Conservation (phyloP, 2,888 invertebrate genomes). For the Scaptomyza parva region DNA sequence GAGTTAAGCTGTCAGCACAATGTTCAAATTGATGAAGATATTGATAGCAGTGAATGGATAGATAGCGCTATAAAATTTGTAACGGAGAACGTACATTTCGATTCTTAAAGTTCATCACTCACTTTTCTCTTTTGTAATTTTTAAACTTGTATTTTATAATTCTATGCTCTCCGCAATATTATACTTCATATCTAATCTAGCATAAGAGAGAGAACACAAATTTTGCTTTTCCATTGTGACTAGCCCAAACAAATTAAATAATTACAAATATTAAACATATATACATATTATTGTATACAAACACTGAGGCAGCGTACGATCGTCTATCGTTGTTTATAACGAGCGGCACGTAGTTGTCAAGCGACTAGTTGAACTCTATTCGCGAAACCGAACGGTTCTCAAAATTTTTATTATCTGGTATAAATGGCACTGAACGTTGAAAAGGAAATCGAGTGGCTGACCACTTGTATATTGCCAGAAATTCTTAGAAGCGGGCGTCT, state of each 20-base stretch:
- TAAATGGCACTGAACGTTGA: constrained; percentile 43
- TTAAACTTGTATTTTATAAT: background rate
- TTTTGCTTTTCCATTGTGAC: background rate
- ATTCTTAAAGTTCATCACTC: background rate
- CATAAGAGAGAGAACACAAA: background rate
- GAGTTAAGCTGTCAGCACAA: constrained; percentile 65
- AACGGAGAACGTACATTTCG: background rate
- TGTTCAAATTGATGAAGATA: constrained; percentile 69
- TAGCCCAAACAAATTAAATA: background rate
- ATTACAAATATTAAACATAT: constrained; percentile 9
- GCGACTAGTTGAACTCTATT: constrained; percentile 25
- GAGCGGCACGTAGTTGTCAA: too few species aligned
- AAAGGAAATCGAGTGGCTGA: constrained; percentile 69
- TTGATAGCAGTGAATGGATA: constrained; percentile 41
- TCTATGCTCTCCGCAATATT: background rate
- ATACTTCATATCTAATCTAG: constrained; percentile 23
- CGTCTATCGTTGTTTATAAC: constrained; percentile 9
- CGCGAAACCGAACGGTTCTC: constrained; percentile 21
- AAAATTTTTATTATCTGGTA: background rate
- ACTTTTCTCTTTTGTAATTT: background rate
- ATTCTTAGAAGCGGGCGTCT: constrained; percentile 61
- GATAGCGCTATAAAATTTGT: background rate
- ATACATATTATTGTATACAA: background rate
- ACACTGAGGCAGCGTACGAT: constrained; percentile 2
- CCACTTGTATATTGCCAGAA: constrained; percentile 53